Evolutionary conservation across 2,797 vertebrate genomes (phyloP).

Genomic region (Phrynocephalus vlangalii): DNA sequence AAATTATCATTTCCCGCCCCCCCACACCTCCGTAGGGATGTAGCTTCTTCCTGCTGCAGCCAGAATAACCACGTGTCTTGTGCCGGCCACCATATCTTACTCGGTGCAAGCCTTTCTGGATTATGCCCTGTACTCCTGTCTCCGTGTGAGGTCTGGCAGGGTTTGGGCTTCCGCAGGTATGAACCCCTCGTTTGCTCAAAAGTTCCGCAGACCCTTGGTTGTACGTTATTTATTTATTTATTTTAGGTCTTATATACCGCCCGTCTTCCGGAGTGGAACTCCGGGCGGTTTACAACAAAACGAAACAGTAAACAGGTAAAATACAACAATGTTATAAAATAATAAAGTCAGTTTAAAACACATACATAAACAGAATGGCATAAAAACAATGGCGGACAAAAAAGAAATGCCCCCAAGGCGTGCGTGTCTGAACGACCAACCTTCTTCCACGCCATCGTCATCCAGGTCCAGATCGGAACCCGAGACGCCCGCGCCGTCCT

Average conservation of each 20-base stretch:
- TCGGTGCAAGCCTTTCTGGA: background rate
- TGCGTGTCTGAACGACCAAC: constrained; percentile 37
- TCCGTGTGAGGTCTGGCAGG: no score
- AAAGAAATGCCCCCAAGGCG: no score
- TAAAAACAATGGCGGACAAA: no score
- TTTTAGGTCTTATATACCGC: no score
- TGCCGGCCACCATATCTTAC: background rate
- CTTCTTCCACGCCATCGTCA: constrained; percentile 70
- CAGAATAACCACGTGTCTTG: background rate
- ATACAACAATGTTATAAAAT: no score
- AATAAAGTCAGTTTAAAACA: no score
- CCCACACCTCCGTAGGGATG: background rate
- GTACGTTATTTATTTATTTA: no score
- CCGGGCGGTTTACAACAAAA: no score
- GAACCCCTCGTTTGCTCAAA: background rate
- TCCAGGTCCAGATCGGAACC: constrained; percentile 90
- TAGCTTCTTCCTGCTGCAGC: background rate
- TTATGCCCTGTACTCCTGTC: background rate
- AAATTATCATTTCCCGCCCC: no score
- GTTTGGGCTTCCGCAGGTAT: background rate
- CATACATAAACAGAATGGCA: no score
- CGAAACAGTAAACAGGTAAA: no score
- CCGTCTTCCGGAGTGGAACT: no score
- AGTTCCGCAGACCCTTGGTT: background rate
- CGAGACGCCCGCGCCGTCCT: constrained; percentile 74